These are phyloP conservation scores for Temnothorax longispinosus DNA, from an alignment of 1,140 invertebrate species.

Conservation along the genomic window DNA sequence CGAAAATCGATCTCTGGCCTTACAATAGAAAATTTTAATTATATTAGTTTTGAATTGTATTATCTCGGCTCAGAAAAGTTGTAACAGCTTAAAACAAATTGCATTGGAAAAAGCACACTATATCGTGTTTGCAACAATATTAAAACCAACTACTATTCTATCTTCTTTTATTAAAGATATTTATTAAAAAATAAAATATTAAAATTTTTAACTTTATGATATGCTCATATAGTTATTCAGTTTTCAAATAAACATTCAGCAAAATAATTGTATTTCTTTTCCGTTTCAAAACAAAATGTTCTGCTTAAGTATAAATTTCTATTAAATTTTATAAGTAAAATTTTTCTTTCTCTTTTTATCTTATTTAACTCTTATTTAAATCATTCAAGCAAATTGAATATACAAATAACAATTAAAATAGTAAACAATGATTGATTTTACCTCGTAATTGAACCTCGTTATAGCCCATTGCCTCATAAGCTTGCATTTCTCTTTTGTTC, in stretches of 20 bases:
- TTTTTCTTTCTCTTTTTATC: not conserved
- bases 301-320: not conserved
- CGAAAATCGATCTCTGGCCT: not conserved
- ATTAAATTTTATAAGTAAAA: not conserved
- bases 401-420: not conserved
- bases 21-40: not conserved
- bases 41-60: not conserved
- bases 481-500: not conserved
- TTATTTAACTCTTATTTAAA: not conserved
- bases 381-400: not conserved
- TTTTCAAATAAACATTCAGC: not conserved
- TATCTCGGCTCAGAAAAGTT: not conserved
- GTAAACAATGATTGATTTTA: not conserved
- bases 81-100: not conserved
- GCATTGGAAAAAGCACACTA: not conserved
- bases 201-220: not conserved
- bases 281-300: not conserved
- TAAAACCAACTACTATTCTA: no score
- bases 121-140: no score
- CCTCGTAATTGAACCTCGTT: no score
- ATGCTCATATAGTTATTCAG: no score
- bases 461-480: not conserved
- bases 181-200: no score
- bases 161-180: no score
- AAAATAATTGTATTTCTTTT: not conserved